A percentile compares a stretch with the other conserved stretches of the same genome.
Evolutionary conservation across 2,888 invertebrate species (phyloP).

Genomic region (Teinopalpus imperialis): DNA sequence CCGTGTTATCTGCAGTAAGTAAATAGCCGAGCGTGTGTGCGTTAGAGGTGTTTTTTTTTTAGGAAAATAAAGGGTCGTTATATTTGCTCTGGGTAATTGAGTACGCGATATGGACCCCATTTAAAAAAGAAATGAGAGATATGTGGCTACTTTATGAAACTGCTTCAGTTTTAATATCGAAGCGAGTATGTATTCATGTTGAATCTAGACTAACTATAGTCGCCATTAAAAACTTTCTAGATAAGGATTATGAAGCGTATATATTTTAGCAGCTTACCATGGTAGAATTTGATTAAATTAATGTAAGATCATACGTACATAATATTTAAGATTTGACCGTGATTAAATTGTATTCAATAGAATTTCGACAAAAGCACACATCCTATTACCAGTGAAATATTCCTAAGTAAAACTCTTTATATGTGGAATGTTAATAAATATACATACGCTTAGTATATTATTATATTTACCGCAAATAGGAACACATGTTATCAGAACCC

Average conservation of each 20-base stretch:
- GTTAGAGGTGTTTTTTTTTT: conserved; percentile 37
- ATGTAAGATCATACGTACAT: too few relatives aligned
- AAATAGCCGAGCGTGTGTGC: conserved; percentile 51
- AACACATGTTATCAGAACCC: too few relatives aligned
- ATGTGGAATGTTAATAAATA: too few relatives aligned
- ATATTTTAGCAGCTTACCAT: too few relatives aligned
- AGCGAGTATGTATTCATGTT: background rate
- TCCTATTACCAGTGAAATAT: too few relatives aligned
- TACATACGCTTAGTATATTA: too few relatives aligned
- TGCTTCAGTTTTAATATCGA: conserved; percentile 15
- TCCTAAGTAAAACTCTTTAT: too few relatives aligned
- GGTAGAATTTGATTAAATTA: too few relatives aligned
- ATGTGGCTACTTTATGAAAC: conserved; percentile 13
- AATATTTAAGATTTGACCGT: too few relatives aligned
- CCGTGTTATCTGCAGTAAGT: conserved; percentile 55
- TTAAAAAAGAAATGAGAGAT: conserved; percentile 18
- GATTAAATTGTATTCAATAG: too few relatives aligned
- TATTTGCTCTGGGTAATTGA: conserved; percentile 36
- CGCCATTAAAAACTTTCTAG: conserved; percentile 24
- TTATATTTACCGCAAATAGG: too few relatives aligned
- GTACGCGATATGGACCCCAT: conserved; percentile 31
- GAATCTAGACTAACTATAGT: conserved; percentile 5
- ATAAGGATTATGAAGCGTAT: conserved; percentile 32
- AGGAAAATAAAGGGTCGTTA: conserved; percentile 33
- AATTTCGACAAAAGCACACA: too few relatives aligned